Evolutionary conservation across 37 sponge, comb jelly and placozoan genomes (phyloP).

Genomic region (Theonella swinhoei): DNA sequence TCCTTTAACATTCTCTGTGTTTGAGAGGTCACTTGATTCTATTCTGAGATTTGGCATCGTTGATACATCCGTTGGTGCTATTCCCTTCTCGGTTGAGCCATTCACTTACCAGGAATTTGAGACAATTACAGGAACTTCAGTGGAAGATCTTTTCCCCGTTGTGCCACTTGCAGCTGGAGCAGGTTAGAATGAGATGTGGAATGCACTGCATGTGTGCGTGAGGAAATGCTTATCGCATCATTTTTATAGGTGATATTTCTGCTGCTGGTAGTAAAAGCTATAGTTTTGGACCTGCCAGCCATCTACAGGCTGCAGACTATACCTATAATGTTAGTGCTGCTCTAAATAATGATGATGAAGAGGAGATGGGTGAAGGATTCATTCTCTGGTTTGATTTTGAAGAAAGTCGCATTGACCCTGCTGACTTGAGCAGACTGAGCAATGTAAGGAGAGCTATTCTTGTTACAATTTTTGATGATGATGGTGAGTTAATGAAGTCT

Average conservation of each 20-base stretch:
- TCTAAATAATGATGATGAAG: neutral
- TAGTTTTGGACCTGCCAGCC: too few relatives aligned
- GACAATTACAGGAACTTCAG: neutral
- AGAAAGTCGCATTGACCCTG: neutral
- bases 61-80: too few relatives aligned
- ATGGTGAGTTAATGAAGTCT: too few relatives aligned
- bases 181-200: too few relatives aligned
- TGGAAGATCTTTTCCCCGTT: neutral
- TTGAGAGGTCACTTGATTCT: too few relatives aligned
- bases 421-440: neutral
- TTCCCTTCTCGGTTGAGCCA: too few relatives aligned
- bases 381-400: constrained; percentile 1
- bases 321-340: neutral
- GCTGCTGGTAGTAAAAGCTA: neutral
- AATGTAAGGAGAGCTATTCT: neutral
- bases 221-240: too few relatives aligned
- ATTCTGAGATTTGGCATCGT: too few relatives aligned
- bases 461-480: neutral
- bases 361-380: neutral
- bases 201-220: too few relatives aligned
- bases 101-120: neutral
- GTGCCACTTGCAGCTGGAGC: too few relatives aligned
- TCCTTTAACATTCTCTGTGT: too few relatives aligned
- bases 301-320: too few relatives aligned
- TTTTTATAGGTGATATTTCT: neutral